Percentiles rank a stretch among this genome's conserved stretches.
phyloP scores from a whole-genome alignment of 2,888 invertebrate genomes.

The Drosophila demipolita region DNA sequence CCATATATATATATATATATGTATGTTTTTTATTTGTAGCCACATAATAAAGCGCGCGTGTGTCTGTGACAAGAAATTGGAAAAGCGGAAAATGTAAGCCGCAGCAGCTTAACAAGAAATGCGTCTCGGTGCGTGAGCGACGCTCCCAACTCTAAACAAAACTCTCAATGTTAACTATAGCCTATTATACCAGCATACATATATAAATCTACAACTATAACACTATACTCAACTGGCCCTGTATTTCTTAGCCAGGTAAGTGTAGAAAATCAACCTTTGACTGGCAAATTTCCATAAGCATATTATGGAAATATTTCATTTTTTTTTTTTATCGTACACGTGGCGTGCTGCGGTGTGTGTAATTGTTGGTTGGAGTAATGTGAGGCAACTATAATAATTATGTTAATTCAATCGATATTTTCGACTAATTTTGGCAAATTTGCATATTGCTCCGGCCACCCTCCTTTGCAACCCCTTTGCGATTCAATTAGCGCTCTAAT shows the following conservation, averaged over 20 bases:
- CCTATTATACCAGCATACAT: slow-evolving; percentile 22
- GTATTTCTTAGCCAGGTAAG: slow-evolving; percentile 51
- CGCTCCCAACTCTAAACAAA: slow-evolving; percentile 39
- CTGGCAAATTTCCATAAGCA: slow-evolving; percentile 44
- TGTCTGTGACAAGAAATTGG: slow-evolving; percentile 43
- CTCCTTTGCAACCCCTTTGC: slow-evolving; percentile 34
- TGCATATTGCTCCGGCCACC: slow-evolving; percentile 29
- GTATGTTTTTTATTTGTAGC: slow-evolving; percentile 21
- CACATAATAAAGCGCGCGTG: slow-evolving; percentile 42
- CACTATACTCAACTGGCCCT: slow-evolving; percentile 41
- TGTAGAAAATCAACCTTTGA: slow-evolving; percentile 28
- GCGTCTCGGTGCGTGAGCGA: slow-evolving; percentile 36
- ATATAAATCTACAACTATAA: slow-evolving; percentile 19
- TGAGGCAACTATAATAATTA: slow-evolving; percentile 46
- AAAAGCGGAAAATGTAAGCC: slow-evolving; percentile 49
- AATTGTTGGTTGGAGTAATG: slow-evolving; percentile 22
- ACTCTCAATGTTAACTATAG: slow-evolving; percentile 40
- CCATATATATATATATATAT: background rate
- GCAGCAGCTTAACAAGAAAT: slow-evolving; percentile 34
- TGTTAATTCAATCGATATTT: slow-evolving; percentile 73
- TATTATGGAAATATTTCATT: slow-evolving; percentile 22
- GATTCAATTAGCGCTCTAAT: slow-evolving; percentile 67
- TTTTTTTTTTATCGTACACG: slow-evolving; percentile 9
- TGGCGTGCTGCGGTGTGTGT: slow-evolving; percentile 45
- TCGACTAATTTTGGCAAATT: slow-evolving; percentile 49